These are phyloP conservation scores for Pyrrhia umbra DNA, from an alignment of 2,888 invertebrate species.

Conservation along the genomic window DNA sequence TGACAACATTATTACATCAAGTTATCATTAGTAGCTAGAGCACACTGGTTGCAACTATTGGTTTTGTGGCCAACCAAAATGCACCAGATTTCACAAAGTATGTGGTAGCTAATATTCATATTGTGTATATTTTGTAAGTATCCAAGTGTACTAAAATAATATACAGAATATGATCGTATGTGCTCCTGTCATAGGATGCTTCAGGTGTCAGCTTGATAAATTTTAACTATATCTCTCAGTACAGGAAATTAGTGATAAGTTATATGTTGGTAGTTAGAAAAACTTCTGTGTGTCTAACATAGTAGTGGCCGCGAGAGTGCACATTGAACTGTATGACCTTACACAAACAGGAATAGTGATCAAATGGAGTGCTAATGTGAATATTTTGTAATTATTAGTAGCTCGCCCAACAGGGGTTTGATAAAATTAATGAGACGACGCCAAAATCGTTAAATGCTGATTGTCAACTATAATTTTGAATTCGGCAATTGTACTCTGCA, in stretches of 20 bases:
- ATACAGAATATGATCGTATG: constrained; percentile 39
- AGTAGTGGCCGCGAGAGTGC: constrained; percentile 40
- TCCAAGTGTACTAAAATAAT: constrained; percentile 6
- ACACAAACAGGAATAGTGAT: constrained; percentile 27
- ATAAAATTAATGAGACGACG: not conserved
- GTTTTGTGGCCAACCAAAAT: not conserved
- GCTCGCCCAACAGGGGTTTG: not conserved
- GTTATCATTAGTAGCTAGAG: not conserved
- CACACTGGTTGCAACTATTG: constrained; percentile 5
- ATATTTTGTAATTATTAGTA: not conserved
- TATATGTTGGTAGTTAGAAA: constrained; percentile 83
- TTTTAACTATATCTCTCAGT: constrained; percentile 89
- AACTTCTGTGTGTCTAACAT: constrained; percentile 76
- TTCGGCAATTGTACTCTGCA: constrained; percentile 10
- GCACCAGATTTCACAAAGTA: not conserved
- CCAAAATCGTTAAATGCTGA: not conserved
- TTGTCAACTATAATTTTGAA: not conserved
- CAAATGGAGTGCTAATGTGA: constrained; percentile 31
- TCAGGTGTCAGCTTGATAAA: constrained; percentile 75
- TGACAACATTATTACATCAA: constrained; percentile 35
- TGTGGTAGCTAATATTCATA: constrained; percentile 5
- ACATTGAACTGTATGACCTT: constrained; percentile 45
- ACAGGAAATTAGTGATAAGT: constrained; percentile 88
- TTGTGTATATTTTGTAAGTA: not conserved
- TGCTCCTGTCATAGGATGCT: constrained; percentile 62